Conservation (phyloP, 2,113 vertebrate species). For the Anser brachyrhynchus region DNA sequence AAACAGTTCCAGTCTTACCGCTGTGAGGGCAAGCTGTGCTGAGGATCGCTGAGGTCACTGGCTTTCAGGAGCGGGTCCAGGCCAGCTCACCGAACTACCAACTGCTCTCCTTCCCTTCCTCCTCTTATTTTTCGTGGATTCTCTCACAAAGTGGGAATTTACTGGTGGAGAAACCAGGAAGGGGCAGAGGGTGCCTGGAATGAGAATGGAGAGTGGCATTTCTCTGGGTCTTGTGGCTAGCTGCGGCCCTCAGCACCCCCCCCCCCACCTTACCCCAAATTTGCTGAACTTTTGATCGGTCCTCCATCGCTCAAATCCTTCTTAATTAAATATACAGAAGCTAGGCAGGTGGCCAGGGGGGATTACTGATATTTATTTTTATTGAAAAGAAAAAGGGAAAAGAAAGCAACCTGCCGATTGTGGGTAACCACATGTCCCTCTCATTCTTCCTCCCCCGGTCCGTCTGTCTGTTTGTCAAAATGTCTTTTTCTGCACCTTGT, state of each 20-base stretch:
- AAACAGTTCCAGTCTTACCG: conserved; percentile 48
- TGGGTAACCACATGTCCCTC: conserved; percentile 44
- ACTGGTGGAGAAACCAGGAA: not conserved
- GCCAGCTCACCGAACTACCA: conserved; percentile 41
- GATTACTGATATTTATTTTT: conserved; percentile 66
- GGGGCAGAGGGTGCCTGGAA: not conserved
- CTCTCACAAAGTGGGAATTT: not conserved
- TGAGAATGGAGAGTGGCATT: not conserved
- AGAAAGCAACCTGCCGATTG: conserved; percentile 41
- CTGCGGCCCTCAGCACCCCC: not conserved
- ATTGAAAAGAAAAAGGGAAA: not conserved
- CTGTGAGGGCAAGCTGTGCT: conserved; percentile 50
- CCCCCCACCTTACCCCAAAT: not conserved
- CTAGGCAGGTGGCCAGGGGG: conserved; percentile 61
- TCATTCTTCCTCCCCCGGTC: conserved; percentile 16
- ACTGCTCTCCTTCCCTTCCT: conserved; percentile 28
- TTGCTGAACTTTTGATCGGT: conserved; percentile 44
- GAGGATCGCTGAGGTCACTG: conserved; percentile 44
- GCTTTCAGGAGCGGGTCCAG: conserved; percentile 49
- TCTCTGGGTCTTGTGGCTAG: not conserved
- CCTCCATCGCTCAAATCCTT: conserved; percentile 30
- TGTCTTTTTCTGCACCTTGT: not conserved
- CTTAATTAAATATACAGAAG: conserved; percentile 63
- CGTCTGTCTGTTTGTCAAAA: conserved; percentile 42
- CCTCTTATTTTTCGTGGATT: not conserved